Evolutionary conservation across 2,797 vertebrate species (phyloP), one percentile per base, ranked within the genome.

Genomic region (Ceryle rudis): DNA sequence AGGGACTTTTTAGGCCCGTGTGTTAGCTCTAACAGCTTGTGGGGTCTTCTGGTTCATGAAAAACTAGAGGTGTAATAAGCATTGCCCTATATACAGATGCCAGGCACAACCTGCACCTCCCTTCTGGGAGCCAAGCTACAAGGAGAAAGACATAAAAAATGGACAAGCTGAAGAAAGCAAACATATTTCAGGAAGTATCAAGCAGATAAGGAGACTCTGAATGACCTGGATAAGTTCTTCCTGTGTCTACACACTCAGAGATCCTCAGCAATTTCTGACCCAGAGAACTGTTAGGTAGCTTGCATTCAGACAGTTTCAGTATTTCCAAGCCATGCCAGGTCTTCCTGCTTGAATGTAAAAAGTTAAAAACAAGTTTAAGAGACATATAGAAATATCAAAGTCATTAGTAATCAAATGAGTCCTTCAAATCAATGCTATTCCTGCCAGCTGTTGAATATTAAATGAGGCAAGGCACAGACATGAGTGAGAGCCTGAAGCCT

Each of bases 321-420:
- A 64, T 64, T 89, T 89, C 31, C 29, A 82, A 80, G 31, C 6
- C 11, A 39, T 4, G 1, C 1, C 51, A 54, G 20, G 6, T 51
- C 46, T 75, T 88, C 26, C 6, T 73, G 7, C 13, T 82, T 87
- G 20, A 73, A 91, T 20, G 3, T 7, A 67, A 78, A 69, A 64
- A 6, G 18, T 33, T 61, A 84, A 81, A 67, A 75, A 42, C 6
- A 83, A 62, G 14, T 87, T 80, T 81, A 92, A 80, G 44, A 81
- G 57, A 57, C 6, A 10, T 77, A 65, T 35, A 91, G 81, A 93
- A 95, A 94, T 87, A 80, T 86, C 66, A 90, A 92, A 96, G 51
- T 65, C 4, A 0, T 87, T 83, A 75, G 47, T 91, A 96, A 91
- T 77, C 55, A 92, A 96, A 89, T 69, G 52, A 96, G 71, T 79